Evolutionary conservation across 2,797 vertebrate genomes (phyloP), one percentile per base, ranked within the genome.

Genomic region (Acanthiza pusilla): DNA sequence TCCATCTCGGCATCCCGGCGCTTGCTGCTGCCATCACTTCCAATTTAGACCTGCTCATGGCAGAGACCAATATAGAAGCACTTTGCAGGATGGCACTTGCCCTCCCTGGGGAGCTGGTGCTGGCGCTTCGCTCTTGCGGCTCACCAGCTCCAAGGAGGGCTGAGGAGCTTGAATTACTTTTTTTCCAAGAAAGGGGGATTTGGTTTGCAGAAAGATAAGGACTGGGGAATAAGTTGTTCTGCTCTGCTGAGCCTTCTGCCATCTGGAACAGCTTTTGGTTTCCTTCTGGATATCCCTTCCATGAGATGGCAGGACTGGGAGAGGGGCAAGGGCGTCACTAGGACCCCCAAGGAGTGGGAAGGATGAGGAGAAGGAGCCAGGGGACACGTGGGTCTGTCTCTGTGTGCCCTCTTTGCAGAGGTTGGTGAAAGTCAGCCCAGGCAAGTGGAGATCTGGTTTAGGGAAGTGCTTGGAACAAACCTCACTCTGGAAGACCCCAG

Each of bases 131-230:
- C 74, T 66, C 43, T 47, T 73, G 76, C 76, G 48, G 3, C 73
- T 94, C 1, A 1, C 50, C 85, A 88, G 65, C 77, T 75, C 70
- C 0, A 8, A 81, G 74, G 66, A 73, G 78, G 81, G n/a, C 34
- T 0, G 3, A 81, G 47, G 29, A 92, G 82, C 68, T 79, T 79
- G 60, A 93, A 89, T 92, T 95, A 84, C 75, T 72, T 88, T 93
- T 80, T 80, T 88, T 91, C 77, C 65, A 77, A 85, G 95, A 91
- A 91, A 74, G 30, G 67, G 82, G 80, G 74, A 92, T 93, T 94
- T 81, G 82, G 72, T 94, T 91, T 91, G 68, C 65, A 91, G 87
- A 85, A 93, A 83, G 84, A 82, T 76, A 85, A 91, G 72, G 63
- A 63, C 57, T 70, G 38, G 20, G 66, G 58, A 93, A 80, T 47